A percentile compares a stretch with the other conserved stretches of the same genome.
Evolutionary conservation across 2,113 vertebrate species (phyloP).

Genomic region (Hemiscyllium ocellatum): DNA sequence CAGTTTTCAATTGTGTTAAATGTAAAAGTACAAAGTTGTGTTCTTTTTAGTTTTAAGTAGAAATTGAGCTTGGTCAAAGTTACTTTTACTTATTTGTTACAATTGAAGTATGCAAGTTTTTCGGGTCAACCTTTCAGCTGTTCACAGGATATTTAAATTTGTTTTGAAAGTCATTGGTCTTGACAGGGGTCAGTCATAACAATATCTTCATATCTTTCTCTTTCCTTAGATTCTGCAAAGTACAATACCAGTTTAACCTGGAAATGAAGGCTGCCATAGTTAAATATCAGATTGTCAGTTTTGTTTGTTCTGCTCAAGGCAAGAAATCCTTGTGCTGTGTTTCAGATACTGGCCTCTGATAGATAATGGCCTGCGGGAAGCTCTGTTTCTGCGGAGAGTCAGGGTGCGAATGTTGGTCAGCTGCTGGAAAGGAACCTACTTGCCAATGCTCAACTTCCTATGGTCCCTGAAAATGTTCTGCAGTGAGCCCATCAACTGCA

Average conservation of each 20-base stretch:
- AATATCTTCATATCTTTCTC: neutral
- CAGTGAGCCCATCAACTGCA: conserved; percentile 77
- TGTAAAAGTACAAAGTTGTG: neutral
- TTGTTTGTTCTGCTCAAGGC: neutral
- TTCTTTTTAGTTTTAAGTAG: neutral
- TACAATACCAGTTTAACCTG: neutral
- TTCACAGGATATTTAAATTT: neutral
- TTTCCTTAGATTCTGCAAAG: neutral
- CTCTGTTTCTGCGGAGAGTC: conserved; percentile 75
- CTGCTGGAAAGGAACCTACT: conserved; percentile 81
- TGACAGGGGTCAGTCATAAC: neutral
- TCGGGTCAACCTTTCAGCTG: neutral
- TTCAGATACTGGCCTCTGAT: conserved; percentile 86
- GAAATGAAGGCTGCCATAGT: neutral
- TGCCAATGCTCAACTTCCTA: conserved; percentile 84
- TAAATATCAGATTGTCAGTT: neutral
- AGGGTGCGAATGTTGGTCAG: conserved; percentile 82
- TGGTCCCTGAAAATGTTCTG: conserved; percentile 90
- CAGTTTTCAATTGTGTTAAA: neutral
- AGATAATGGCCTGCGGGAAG: conserved; percentile 82
- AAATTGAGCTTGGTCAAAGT: neutral
- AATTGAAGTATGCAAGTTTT: neutral
- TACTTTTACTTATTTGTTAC: neutral
- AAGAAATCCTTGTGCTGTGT: neutral
- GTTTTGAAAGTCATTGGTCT: neutral